Evolutionary conservation across 2,113 vertebrate species (phyloP), one percentile per base, ranked within the genome.

Genomic region (Leptodactylus fuscus): DNA sequence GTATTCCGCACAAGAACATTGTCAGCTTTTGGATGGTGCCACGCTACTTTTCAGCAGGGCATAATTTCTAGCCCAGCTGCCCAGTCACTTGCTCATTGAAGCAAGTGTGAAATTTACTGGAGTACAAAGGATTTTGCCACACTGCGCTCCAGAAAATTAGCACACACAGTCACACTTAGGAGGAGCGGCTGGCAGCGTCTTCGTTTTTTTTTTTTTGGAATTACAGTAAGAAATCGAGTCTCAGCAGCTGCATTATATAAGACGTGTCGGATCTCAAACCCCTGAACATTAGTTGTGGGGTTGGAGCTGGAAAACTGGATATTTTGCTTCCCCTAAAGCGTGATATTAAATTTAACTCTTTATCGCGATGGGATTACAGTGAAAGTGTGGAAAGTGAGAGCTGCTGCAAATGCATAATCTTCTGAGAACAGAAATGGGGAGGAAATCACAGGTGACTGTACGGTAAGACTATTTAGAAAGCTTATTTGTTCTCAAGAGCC

Each of bases 1-100:
- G n/a, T n/a, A 77, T 4, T 6, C 41, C 22, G 12, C 41, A 18
- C 4, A 18, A 10, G 73, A 51, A 36, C 29, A n/a, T 55, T 32
- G 20, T 24, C 51, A 13, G 4, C 8, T 11, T 53, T 77, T 41
- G 76, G 87, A 53, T 82, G 62, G 41, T 53, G 13, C 58, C 51
- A 32, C 12, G 18, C 79, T 86, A 70, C 29, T 65, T 90, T 58
- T 51, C 24, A 60, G 70, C 49, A 83, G 15, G 34, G 81, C 51
- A 55, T 82, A 24, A 55, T 73, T 73, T 82, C 29, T 29, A 51
- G 16, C 81, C 32, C 81, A 82, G 81, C 62, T 69, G 81, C 38
- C 62, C 81, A 69, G 65, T 48, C 49, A 58, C 27, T 82, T 71
- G 65, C 65, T 82, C 44, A 70, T 55, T 55, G 46, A 73, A 82